Base-by-base conservation (phyloP, 1,140 invertebrate genomes). In the Drosophila arawakana region DNA sequence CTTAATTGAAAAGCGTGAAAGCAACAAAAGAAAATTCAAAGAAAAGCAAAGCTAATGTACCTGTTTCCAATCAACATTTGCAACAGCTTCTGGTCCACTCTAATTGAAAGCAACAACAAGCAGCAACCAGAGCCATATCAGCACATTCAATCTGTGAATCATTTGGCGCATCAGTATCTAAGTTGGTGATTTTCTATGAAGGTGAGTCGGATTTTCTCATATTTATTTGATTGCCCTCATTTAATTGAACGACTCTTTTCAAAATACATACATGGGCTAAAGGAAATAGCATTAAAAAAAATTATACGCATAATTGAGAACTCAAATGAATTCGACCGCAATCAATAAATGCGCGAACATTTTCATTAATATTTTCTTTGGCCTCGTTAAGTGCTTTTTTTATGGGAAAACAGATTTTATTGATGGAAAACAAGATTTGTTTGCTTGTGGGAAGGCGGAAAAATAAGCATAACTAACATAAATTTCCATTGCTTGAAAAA, bases 121-220 rank as follows among this genome's bases (percentile, higher is more conserved):
- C 25, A 57, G 8, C 46, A 47, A 21, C 46, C 9, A 47, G 18
- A 21, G 15, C 15, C 80, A 25, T 54, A 52, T 34, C 69, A 49
- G 57, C 66, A 54, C 60, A 72, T 37, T 60, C 46, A 15, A 47
- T 13, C 46, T 76, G 52, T 73, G 69, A 63, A 73, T 73, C 68
- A 55, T 85, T 85, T 57, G 73, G 74, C 63, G 69, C 81, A 84
- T 66, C 79, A 79, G 62, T 81, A 79, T 86, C 76, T 86, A 81
- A 30, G 83, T 86, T 79, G 80, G 73, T 74, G 80, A 63, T 67
- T 66, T 69, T 80, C 73, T 54, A 61, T 89, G 84, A 88, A 88
- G 83, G 83, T 88, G 55, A 88, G 83, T 89, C 39, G 25, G 25
- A 30, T 35, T 65, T 49, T 46, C 25, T 37, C 18, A 44, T 39